phyloP scores from a whole-genome alignment of 2,113 vertebrate genomes.

The Camarhynchus parvulus region DNA sequence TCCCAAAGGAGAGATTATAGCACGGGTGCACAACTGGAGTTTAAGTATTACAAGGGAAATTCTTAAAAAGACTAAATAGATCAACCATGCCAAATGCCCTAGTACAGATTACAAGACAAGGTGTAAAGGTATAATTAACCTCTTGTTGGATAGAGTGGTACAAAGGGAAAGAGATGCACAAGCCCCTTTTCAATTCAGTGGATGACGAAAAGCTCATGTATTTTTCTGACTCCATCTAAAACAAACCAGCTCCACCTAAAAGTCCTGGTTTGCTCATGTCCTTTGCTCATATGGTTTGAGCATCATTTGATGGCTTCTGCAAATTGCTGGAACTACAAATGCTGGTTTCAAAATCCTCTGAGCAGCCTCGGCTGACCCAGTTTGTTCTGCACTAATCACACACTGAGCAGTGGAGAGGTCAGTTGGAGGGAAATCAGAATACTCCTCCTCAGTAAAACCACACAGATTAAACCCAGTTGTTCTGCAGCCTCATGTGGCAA shows the following conservation, averaged over 20 bases:
- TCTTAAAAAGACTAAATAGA: not conserved
- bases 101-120: not conserved
- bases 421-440: not conserved
- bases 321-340: not conserved
- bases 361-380: slow-evolving; percentile 5
- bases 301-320: not conserved
- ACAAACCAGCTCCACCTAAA: not conserved
- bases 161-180: not conserved
- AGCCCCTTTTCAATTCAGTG: not conserved
- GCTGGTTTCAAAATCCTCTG: not conserved
- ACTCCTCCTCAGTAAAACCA: not conserved
- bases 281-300: not conserved
- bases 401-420: not conserved
- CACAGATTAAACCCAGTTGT: not conserved
- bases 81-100: not conserved
- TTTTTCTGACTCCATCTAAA: not conserved
- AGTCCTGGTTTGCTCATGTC: not conserved
- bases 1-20: not conserved
- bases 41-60: not conserved
- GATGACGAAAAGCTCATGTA: not conserved
- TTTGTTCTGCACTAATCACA: not conserved
- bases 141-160: not conserved
- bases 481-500: not conserved
- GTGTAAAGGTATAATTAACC: not conserved
- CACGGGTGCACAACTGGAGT: not conserved